Evolutionary conservation across 2,797 vertebrate species (phyloP), one percentile per base, ranked within the genome.

Genomic region (Choloepus didactylus): DNA sequence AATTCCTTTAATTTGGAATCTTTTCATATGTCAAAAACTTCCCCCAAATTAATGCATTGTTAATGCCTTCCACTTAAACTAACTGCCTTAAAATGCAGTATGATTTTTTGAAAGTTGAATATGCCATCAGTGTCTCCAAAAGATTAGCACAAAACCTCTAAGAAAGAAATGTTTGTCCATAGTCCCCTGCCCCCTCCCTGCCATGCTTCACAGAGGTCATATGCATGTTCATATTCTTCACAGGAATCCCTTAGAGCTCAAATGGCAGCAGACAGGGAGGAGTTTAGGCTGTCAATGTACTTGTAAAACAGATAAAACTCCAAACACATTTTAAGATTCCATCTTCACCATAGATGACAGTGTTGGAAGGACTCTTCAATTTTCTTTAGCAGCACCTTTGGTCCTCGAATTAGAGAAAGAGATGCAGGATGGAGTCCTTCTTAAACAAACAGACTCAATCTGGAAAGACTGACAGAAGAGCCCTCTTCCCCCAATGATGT

Each of bases 1-100:
- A 91, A 94, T 87, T 96, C 72, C 70, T 97, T 95, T 67, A 96
- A 67, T 16, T 89, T 87, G 87, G 25, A 97, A 95, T 67, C 10
- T 82, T 91, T 82, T 92, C 67, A n/a, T n/a, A 79, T 38, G 82
- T 77, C 88, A 96, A 96, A 95, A 96, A 93, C 31, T 93, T 94
- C 44, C 87, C 79, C n/a, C n/a, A 96, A 92, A 35, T 79, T 89
- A 95, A 87, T 44, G 25, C 51, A 93, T 87, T 96, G 70, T 94
- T 94, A 90, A 62, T 87, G 64, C 44, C 41, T 94, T 89, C 93
- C 95, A 94, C 29, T 94, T 93, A 95, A 95, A 72, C 8, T 79
- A 85, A 77, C 41, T 72, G 25, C 60, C 66, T 82, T 95, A 93
- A 83, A 96, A 92, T 85, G 56, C 51, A 90, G 6, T 29, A 80